Percentiles rank a stretch among this genome's conserved stretches.
Conservation (phyloP, 2,797 vertebrate species). For the Neosilurus hyrtlii region DNA sequence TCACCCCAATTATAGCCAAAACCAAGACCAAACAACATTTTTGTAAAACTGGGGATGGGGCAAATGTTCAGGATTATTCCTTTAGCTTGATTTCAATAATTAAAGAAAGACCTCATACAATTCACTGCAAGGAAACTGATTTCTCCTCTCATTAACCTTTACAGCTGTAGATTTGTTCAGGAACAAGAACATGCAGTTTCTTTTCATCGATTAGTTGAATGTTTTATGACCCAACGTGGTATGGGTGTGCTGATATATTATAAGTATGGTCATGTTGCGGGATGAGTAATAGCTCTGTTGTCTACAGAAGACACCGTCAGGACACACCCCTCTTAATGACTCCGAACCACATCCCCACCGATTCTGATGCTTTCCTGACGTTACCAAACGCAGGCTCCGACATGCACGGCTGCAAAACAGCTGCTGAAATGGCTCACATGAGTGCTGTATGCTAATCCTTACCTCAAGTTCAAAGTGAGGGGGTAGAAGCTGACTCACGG, state of each 20-base stretch:
- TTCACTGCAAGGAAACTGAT: no score
- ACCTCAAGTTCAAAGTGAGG: neutral
- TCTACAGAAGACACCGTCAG: constrained; percentile 20
- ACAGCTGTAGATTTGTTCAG: neutral
- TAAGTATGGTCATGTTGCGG: constrained; percentile 7
- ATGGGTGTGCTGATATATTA: neutral
- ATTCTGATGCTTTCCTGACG: neutral
- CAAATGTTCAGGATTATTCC: neutral
- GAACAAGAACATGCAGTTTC: neutral
- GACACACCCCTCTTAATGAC: constrained; percentile 41
- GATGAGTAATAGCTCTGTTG: constrained; percentile 25
- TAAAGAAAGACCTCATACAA: neutral
- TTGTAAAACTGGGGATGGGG: neutral
- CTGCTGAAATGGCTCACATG: constrained; percentile 28
- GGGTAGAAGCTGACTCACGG: neutral
- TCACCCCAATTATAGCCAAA: no score
- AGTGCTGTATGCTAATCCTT: constrained; percentile 13
- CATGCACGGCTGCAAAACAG: constrained; percentile 46
- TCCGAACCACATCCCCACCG: constrained; percentile 31
- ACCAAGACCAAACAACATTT: neutral
- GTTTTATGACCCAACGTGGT: neutral
- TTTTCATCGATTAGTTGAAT: constrained; percentile 4
- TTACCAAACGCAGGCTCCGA: constrained; percentile 13
- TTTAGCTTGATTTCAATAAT: neutral
- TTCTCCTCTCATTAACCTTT: neutral